Base-by-base conservation (phyloP, 2,888 invertebrate genomes). In the Eupithecia subumbrata region DNA sequence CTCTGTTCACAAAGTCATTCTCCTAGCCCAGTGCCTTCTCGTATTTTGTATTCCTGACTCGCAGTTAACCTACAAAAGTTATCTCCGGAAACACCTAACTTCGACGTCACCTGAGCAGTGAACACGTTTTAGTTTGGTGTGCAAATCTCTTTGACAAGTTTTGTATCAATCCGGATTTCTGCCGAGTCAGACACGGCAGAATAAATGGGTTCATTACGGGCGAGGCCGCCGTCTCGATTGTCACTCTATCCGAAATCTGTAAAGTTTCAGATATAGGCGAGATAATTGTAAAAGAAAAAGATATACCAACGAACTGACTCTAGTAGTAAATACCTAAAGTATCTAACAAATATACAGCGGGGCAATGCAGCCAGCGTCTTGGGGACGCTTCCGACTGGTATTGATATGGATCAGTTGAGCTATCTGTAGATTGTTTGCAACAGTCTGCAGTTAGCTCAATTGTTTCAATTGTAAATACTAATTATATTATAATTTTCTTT, bases 161-260 rank as follows among this genome's bases (percentile, higher is more conserved):
- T 25, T 75, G 22, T 69, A 69, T 75, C 69, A 75, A 72, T 69
- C 43, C 18, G 72, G 66, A 72, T 72, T 69, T 69, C 72, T 16
- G 34, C 16, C 16, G 48, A 43, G 63, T 60, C 34, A 48, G 68
- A 68, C 34, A 56, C 45, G 67, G 25, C 48, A 37, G 37, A 43
- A 72, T 72, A 75, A 75, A 75, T 75, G 72, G 37, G 71, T 72
- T 69, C 72, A 75, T 64, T 69, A 69, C 45, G 18, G 25, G 56
- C 68, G 22, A 45, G 75, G 64, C 30, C 40, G 64, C 30, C 40
- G 22, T 64, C 63, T 14, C 37, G 60, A 74, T 74, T 74, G 74
- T 66, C 69, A 74, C 69, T 69, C 70, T 52, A 69, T 69, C 68
- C 43, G 25, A 56, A 52, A 43, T 56, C 63, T 69, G 69, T 60